phyloP scores from a whole-genome alignment of 2,888 invertebrate species.

The Lepidochitona cinerea region DNA sequence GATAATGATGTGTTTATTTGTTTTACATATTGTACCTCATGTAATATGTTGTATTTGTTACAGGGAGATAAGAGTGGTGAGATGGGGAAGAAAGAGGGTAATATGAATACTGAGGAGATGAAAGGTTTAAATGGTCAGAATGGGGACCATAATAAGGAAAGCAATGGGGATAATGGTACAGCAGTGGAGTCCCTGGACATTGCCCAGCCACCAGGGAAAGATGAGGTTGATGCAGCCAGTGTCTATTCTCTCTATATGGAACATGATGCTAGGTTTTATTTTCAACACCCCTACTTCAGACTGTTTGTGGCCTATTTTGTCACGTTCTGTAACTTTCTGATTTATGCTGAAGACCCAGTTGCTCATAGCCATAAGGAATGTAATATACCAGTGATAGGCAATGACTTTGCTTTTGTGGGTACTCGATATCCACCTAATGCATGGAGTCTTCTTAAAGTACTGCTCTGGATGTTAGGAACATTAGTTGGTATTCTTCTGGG shows the following conservation, averaged over 20 bases:
- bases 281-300: constrained; percentile 73
- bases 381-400: constrained; percentile 73
- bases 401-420: constrained; percentile 73
- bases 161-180: neutral
- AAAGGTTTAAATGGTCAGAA: neutral
- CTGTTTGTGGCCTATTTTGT: constrained; percentile 73
- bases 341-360: constrained; percentile 74
- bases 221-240: constrained; percentile 64
- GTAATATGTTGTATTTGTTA: too few relatives aligned
- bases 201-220: constrained; percentile 30
- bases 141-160: neutral
- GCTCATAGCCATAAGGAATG: constrained; percentile 73
- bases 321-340: constrained; percentile 73
- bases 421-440: constrained; percentile 73
- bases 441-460: constrained; percentile 66
- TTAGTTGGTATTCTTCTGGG: constrained; percentile 72
- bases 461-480: constrained; percentile 72
- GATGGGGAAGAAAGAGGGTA: too few relatives aligned
- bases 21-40: too few relatives aligned
- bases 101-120: neutral
- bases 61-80: too few relatives aligned
- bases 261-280: constrained; percentile 72
- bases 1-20: too few relatives aligned
- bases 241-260: constrained; percentile 70
- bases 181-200: neutral